A percentile compares a stretch with the other conserved stretches of the same genome.
These are phyloP conservation scores for Pteromalus puparum DNA, from an alignment of 1,140 invertebrate genomes.

Conservation along the genomic window DNA sequence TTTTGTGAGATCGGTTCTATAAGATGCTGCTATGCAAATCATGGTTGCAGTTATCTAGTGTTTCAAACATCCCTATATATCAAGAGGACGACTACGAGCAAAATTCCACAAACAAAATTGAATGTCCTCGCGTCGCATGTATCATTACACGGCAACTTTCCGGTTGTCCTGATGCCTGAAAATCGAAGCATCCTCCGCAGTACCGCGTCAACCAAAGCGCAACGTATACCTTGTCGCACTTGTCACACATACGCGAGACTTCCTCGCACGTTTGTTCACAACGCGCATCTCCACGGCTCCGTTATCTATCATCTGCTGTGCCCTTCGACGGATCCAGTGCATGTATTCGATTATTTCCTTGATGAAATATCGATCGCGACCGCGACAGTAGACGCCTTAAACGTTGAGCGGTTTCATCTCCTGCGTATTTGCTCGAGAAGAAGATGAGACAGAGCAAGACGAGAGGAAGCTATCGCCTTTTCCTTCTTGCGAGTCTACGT, in stretches of 20 bases:
- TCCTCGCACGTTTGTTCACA: background rate
- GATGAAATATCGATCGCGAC: constrained; percentile 26
- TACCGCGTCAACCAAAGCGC: background rate
- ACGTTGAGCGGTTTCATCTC: background rate
- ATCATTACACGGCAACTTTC: no score
- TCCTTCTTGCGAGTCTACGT: background rate
- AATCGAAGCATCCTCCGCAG: no score
- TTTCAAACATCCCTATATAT: no score
- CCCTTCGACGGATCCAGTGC: background rate
- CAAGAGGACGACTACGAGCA: no score
- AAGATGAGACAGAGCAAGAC: background rate
- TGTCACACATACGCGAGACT: no score
- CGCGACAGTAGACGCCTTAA: background rate
- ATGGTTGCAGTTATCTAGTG: no score
- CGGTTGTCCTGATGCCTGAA: no score
- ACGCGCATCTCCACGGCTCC: background rate
- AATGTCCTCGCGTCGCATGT: no score
- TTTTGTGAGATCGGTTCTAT: no score
- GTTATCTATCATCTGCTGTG: background rate
- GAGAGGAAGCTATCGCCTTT: background rate
- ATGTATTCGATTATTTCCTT: constrained; percentile 28
- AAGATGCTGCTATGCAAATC: no score
- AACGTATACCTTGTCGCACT: background rate
- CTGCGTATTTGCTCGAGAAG: background rate
- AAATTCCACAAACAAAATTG: no score